Percentiles rank a stretch among this genome's conserved stretches.
Conservation (phyloP, 2,797 vertebrate genomes). For the Dryobates pubescens region DNA sequence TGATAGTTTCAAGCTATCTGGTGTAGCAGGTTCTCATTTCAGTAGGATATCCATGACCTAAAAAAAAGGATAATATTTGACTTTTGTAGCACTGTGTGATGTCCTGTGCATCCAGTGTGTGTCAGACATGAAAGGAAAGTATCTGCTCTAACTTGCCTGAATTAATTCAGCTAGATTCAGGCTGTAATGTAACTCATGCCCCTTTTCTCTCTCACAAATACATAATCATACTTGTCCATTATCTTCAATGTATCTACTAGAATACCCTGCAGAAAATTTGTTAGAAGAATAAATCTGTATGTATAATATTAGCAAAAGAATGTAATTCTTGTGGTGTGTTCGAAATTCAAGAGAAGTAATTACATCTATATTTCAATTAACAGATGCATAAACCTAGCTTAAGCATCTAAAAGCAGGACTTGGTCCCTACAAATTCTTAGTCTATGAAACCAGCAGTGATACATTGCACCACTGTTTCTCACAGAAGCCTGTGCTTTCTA, state of each 20-base stretch:
- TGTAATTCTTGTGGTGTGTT: background rate
- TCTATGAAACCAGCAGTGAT: background rate
- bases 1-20: background rate
- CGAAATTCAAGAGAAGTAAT: background rate
- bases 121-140: background rate
- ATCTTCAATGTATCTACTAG: background rate
- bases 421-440: background rate
- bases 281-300: background rate
- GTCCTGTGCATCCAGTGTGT: background rate
- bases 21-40: background rate
- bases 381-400: background rate
- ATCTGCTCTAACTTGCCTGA: background rate
- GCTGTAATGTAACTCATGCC: too few relatives aligned
- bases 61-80: background rate
- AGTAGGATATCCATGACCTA: background rate
- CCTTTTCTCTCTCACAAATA: too few relatives aligned
- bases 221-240: background rate
- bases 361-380: background rate
- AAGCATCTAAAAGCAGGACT: background rate
- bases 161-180: too few relatives aligned
- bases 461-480: background rate
- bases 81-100: background rate
- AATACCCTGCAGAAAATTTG: background rate
- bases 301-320: background rate
- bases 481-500: background rate